Evolutionary conservation across 2,113 vertebrate species (phyloP), one percentile per base, ranked within the genome.

Genomic region (Cryptoleucopteryx plumbea): DNA sequence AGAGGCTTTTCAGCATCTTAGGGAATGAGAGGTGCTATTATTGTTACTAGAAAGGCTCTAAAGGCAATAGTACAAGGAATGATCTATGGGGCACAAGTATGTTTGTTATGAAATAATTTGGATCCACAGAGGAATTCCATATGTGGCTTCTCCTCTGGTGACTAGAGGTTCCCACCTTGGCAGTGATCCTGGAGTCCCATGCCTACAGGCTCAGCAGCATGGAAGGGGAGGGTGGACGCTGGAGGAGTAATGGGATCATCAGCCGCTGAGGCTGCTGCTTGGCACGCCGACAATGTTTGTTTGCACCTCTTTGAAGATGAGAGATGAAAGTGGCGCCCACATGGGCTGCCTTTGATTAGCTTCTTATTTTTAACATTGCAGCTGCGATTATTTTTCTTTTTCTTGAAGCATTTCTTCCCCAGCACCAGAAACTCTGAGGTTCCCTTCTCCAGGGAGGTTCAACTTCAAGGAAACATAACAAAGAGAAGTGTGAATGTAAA

Each of bases 351-450:
- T 99, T 98, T 99, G 99, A 99, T 99, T 99, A 99, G 98, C 97
- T 99, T 98, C 98, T 98, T 98, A 98, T 98, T 99, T 98, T 99
- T 98, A 99, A 98, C 98, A 98, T 98, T 98, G 77, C 98, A 98
- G 98, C 98, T 98, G 98, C 86, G 71, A 96, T 97, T 92, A 97
- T 97, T 97, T 97, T 96, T 97, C 96, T 97, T 97, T 96, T 97
- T 94, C 96, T 97, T 94, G 86, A 96, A 97, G 94, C 93, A 93
- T 96, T 91, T 95, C 93, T 97, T 95, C 92, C 85, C 92, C 86
- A 96, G 95, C 89, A 97, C 90, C 84, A 96, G 82, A 96, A 97
- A 97, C 90, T 96, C 96, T 96, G 92, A 97, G 93, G 93, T 96
- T 96, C 81, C 90, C 93, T 96, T 90, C 96, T 97, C 96, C 47